Base-by-base conservation (phyloP, 2,113 vertebrate genomes). In the Pyxicephalus adspersus region DNA sequence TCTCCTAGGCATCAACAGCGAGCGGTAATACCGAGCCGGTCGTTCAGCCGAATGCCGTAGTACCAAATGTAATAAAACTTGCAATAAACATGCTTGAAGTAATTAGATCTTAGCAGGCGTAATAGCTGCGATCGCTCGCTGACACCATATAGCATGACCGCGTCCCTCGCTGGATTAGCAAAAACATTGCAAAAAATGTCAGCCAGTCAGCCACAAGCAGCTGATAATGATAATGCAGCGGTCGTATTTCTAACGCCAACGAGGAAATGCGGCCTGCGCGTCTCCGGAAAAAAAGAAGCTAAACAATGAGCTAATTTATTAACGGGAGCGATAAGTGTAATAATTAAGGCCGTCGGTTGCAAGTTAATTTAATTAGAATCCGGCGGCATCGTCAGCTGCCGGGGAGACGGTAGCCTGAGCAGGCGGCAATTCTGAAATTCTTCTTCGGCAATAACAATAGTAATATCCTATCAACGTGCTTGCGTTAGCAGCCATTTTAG, bases 281-380 rank as follows among this genome's bases (percentile, higher is more conserved):
- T 38, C 34, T 38, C 55, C 55, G 15, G n/a, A 11, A 64, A 18
- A 26, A 15, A 28, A 57, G 28, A 17, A 13, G 17, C 17, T 64
- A 64, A 64, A 77, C 61, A 65, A 65, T 50, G 61, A 64, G 61
- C 60, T 77, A 5, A 77, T 65, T 77, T 77, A 64, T 76, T 76
- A 76, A 52, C 31, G 23, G 38, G 60, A 76, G 38, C 20, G 60
- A 64, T 77, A 77, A 76, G 57, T 64, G 50, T 29, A 64, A 77
- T 77, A 64, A 77, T 77, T 77, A 77, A 65, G 61, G 38, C 28
- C 45, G 50, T 3, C 31, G 16, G 75, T 64, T 64, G 64, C 34
- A 26, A 76, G 58, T 76, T 77, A 77, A 65, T 77, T 77, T 26
- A 77, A 77, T 77, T 77, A 77, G 29, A 29, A 77, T 64, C 23